Percentiles rank a stretch among this genome's conserved stretches.
phyloP scores from a whole-genome alignment of 2,113 vertebrate genomes.

The Monarcha castaneiventris region DNA sequence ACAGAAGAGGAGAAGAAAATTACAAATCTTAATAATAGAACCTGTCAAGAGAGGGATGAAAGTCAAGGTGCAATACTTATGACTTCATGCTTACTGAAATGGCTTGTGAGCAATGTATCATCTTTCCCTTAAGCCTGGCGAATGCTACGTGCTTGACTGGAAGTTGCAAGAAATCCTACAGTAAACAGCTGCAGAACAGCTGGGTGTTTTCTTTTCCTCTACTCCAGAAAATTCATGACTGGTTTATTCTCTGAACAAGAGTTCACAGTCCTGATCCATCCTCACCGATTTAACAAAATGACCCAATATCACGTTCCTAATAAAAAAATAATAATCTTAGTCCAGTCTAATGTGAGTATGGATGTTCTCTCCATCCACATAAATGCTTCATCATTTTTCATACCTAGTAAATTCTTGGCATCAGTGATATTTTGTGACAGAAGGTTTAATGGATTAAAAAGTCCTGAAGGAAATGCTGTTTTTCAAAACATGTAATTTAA shows the following conservation, averaged over 20 bases:
- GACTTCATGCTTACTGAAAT: neutral
- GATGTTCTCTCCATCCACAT: neutral
- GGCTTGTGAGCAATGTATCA: neutral
- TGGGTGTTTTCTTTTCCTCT: neutral
- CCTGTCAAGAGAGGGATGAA: neutral
- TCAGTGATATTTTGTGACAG: neutral
- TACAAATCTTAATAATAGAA: slow-evolving; percentile 5
- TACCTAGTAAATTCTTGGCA: neutral
- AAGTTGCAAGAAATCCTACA: neutral
- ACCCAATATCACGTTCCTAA: neutral
- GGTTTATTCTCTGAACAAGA: neutral
- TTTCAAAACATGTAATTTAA: slow-evolving; percentile 22
- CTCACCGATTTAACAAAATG: neutral
- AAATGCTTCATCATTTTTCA: neutral
- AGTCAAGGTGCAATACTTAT: neutral
- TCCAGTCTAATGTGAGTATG: neutral
- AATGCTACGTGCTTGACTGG: neutral
- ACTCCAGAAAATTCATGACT: neutral
- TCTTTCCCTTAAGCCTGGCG: neutral
- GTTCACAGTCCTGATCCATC: neutral
- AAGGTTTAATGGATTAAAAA: slow-evolving; percentile 27
- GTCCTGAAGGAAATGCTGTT: slow-evolving; percentile 12
- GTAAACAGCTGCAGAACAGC: neutral
- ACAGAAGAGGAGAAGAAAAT: neutral
- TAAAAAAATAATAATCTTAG: neutral